These are phyloP conservation scores for Pionites leucogaster DNA, from an alignment of 2,113 vertebrate genomes.

Conservation along the genomic window DNA sequence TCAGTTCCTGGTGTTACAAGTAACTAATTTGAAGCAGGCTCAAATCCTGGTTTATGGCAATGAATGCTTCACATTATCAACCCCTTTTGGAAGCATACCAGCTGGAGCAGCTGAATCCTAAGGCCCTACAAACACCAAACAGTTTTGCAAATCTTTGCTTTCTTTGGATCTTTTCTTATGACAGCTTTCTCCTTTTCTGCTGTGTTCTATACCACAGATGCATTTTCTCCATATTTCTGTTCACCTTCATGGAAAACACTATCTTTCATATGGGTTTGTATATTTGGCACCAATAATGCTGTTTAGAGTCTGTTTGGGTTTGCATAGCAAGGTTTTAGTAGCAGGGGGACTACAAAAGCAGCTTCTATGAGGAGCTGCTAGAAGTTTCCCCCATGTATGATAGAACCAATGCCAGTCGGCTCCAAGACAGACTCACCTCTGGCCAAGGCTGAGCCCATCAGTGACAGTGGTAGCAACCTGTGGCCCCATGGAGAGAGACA, in stretches of 20 bases:
- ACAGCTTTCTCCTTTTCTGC: conserved; percentile 39
- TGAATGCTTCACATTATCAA: conserved; percentile 3
- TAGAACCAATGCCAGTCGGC: neutral
- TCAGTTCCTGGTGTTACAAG: neutral
- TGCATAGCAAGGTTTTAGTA: neutral
- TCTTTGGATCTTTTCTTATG: conserved; percentile 8
- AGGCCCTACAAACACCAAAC: conserved; percentile 33
- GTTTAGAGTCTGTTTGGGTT: neutral
- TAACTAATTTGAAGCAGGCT: neutral
- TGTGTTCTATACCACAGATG: neutral
- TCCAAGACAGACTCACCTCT: neutral
- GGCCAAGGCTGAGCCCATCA: neutral
- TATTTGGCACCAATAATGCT: conserved; percentile 1
- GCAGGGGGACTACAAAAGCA: too few relatives aligned
- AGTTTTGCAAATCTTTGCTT: conserved; percentile 25
- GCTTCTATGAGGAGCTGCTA: neutral
- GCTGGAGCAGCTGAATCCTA: conserved; percentile 19
- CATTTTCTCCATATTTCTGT: neutral
- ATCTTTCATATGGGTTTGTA: neutral
- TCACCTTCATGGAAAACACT: neutral
- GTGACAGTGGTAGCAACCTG: neutral
- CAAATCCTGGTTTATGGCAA: neutral
- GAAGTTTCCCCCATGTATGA: neutral
- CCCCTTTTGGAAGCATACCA: conserved; percentile 19
- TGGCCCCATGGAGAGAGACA: neutral